Conservation (phyloP, 2,113 vertebrate species). For the Origma solitaria region DNA sequence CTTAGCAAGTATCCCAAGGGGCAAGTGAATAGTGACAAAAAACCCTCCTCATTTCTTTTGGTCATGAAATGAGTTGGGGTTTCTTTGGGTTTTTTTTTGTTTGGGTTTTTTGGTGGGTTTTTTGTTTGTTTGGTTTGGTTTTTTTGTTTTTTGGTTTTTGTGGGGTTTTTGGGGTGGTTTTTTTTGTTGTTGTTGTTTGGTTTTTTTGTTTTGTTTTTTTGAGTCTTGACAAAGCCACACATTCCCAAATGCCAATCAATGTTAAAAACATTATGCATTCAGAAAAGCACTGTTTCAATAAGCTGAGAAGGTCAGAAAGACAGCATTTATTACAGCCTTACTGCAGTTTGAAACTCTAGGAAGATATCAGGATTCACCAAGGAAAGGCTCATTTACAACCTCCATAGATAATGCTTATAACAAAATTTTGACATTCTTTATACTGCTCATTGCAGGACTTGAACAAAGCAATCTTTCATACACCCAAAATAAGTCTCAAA, state of each 20-base stretch:
- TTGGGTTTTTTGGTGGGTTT: not conserved
- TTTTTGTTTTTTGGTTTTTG: no score
- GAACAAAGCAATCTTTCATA: not conserved
- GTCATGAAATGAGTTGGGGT: not conserved
- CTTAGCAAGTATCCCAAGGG: not conserved
- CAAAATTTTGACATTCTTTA: not conserved
- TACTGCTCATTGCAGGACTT: not conserved
- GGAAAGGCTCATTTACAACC: not conserved
- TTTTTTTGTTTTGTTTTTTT: not conserved
- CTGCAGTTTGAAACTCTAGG: not conserved
- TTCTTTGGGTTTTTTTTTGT: no score
- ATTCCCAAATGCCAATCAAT: not conserved
- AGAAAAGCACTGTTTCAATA: not conserved
- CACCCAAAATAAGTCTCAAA: not conserved
- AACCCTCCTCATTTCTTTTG: not conserved
- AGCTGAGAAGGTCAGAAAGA: not conserved
- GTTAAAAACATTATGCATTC: not conserved
- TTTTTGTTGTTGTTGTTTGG: no score
- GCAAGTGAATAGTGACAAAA: not conserved
- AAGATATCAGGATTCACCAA: not conserved
- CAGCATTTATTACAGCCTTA: not conserved
- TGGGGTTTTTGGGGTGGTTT: not conserved
- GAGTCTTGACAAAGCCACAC: not conserved
- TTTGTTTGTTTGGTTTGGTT: not conserved
- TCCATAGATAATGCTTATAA: not conserved